Conservation (phyloP, 1,140 invertebrate genomes). For the Varroa destructor region DNA sequence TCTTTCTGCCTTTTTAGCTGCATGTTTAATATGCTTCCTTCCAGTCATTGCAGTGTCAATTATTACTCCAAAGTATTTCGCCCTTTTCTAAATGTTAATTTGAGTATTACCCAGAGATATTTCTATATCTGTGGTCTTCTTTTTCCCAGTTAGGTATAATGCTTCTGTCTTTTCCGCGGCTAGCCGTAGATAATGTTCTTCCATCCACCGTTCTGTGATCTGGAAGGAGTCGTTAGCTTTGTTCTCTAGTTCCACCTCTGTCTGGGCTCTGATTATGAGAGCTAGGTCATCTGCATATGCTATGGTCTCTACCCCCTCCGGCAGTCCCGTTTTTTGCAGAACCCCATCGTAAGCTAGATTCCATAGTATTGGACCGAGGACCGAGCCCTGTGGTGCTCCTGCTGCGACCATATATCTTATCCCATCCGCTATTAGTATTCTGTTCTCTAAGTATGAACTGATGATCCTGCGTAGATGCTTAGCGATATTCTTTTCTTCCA, state of each 20-base stretch:
- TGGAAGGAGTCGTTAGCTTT: not conserved
- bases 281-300: constrained; percentile 1
- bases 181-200: not conserved
- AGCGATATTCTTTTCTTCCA: not conserved
- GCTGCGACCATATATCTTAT: not conserved
- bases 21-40: no score
- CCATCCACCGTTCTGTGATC: not conserved
- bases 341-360: constrained; percentile 3
- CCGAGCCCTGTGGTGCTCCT: not conserved
- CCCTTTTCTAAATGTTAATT: no score
- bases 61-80: no score
- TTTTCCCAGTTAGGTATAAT: no score
- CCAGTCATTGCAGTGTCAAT: no score
- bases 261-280: not conserved
- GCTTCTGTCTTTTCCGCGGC: not conserved
- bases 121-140: no score
- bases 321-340: not conserved
- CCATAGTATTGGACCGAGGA: not conserved
- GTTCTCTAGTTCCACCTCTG: not conserved
- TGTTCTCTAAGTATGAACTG: not conserved
- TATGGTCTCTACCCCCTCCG: constrained; percentile 4
- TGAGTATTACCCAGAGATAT: no score
- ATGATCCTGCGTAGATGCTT: not conserved
- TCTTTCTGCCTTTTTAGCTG: no score
- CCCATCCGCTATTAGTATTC: not conserved